Percentiles rank a stretch among this genome's conserved stretches.
phyloP scores from a whole-genome alignment of 2,888 invertebrate species.

The Aphidius colemani region DNA sequence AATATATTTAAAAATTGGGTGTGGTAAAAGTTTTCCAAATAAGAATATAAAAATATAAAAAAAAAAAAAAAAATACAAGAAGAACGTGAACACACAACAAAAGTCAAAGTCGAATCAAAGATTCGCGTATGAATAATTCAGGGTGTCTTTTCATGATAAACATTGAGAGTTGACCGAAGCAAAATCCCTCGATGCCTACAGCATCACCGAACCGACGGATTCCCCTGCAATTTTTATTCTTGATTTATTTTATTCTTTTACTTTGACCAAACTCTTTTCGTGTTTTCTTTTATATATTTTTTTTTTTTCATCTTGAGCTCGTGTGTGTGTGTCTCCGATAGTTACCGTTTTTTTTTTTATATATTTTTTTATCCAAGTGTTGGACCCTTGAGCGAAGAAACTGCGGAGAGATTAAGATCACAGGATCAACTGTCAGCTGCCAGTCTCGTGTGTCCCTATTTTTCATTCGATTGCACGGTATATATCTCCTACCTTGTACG shows the following conservation, averaged over 20 bases:
- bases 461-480: slow-evolving; percentile 5
- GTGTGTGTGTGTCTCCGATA: slow-evolving; percentile 23
- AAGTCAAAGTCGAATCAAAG: slow-evolving; percentile 44
- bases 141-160: slow-evolving; percentile 40
- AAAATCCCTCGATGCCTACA: not conserved
- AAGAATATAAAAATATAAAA: slow-evolving; percentile 1
- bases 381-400: slow-evolving; percentile 40
- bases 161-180: slow-evolving; percentile 20
- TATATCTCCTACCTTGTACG: slow-evolving; percentile 37
- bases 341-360: slow-evolving; percentile 27
- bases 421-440: slow-evolving; percentile 55
- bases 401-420: slow-evolving; percentile 56
- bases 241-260: too few species aligned
- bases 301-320: slow-evolving; percentile 14
- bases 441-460: slow-evolving; percentile 36
- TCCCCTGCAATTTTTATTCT: slow-evolving; percentile 49
- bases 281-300: slow-evolving; percentile 35
- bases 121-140: slow-evolving; percentile 56
- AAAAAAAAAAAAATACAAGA: not conserved
- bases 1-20: slow-evolving; percentile 1
- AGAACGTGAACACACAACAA: slow-evolving; percentile 10
- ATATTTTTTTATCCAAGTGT: slow-evolving; percentile 27
- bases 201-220: slow-evolving; percentile 41
- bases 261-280: slow-evolving; percentile 33
- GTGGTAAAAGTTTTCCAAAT: slow-evolving; percentile 8